Percentiles rank a stretch among this genome's conserved stretches.
phyloP scores from a whole-genome alignment of 2,888 invertebrate genomes.

The Drosophila pullipes region DNA sequence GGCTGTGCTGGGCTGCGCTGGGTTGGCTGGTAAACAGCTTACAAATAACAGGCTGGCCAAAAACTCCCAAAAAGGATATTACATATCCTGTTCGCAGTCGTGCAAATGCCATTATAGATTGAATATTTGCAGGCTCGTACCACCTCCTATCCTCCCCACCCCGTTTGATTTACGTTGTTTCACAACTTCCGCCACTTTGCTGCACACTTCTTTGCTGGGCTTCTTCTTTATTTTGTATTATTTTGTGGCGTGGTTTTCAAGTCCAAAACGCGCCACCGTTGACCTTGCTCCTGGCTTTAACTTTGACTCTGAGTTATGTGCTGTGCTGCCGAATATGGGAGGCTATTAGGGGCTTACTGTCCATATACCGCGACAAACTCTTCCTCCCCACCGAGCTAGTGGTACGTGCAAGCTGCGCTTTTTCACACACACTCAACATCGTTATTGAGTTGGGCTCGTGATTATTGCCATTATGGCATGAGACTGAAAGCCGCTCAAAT shows the following conservation, averaged over 20 bases:
- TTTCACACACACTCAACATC: conserved; percentile 69
- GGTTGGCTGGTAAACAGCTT: conserved; percentile 36
- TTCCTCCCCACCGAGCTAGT: conserved; percentile 2
- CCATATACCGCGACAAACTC: not conserved
- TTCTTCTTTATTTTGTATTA: conserved; percentile 17
- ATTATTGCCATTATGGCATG: conserved; percentile 74
- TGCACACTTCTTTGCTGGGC: conserved; percentile 17
- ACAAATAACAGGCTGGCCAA: conserved; percentile 47
- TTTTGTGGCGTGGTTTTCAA: conserved; percentile 41
- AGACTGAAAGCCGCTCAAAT: conserved; percentile 69
- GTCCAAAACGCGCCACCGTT: conserved; percentile 44
- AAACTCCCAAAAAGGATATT: conserved; percentile 72
- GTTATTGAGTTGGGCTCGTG: conserved; percentile 53
- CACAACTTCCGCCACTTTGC: conserved; percentile 55
- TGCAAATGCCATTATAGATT: conserved; percentile 79
- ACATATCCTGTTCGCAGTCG: conserved; percentile 80
- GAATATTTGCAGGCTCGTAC: conserved; percentile 68
- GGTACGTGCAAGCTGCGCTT: conserved; percentile 76
- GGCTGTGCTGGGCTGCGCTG: conserved; percentile 40
- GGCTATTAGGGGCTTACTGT: conserved; percentile 64
- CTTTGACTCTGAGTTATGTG: conserved; percentile 56
- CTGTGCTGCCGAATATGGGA: conserved; percentile 55
- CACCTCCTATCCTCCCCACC: not conserved
- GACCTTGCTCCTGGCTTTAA: conserved; percentile 41
- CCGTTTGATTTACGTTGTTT: conserved; percentile 72